A percentile compares a stretch with the other conserved stretches of the same genome.
phyloP scores from a whole-genome alignment of 2,113 vertebrate species.

The Pseudonaja textilis region DNA sequence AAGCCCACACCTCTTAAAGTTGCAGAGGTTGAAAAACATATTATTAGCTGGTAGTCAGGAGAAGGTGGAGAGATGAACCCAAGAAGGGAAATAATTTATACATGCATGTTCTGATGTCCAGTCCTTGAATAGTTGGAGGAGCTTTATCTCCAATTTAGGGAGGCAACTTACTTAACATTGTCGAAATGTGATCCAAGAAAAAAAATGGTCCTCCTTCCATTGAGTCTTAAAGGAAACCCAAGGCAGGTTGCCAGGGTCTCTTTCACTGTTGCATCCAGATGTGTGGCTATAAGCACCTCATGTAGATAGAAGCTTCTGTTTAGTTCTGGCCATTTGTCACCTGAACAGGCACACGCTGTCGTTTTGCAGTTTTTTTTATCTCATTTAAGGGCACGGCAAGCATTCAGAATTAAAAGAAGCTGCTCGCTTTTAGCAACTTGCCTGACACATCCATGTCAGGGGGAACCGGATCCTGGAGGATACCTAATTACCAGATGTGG shows the following conservation, averaged over 20 bases:
- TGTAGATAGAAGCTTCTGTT: not conserved
- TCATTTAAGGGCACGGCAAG: not conserved
- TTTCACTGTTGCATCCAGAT: not conserved
- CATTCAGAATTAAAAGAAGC: not conserved
- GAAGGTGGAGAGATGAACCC: not conserved
- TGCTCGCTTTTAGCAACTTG: no score
- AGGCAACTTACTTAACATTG: not conserved
- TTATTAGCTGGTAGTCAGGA: not conserved
- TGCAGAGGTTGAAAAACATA: not conserved
- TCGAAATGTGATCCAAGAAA: not conserved
- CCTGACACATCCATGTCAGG: no score
- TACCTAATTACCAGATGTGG: not conserved
- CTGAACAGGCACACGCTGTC: fast-evolving
- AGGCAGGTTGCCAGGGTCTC: not conserved
- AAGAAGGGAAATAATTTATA: not conserved
- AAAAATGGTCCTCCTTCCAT: not conserved
- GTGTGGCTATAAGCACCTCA: constrained; percentile 3
- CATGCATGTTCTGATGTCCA: not conserved
- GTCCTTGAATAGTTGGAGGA: not conserved
- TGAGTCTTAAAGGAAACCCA: not conserved
- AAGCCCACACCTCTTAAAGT: not conserved
- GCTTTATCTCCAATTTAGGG: not conserved
- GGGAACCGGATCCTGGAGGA: not conserved
- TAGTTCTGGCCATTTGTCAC: not conserved
- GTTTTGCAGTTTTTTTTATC: not conserved